Base-by-base conservation (phyloP, 2,797 vertebrate genomes). In the Sebastolobus alascanus region DNA sequence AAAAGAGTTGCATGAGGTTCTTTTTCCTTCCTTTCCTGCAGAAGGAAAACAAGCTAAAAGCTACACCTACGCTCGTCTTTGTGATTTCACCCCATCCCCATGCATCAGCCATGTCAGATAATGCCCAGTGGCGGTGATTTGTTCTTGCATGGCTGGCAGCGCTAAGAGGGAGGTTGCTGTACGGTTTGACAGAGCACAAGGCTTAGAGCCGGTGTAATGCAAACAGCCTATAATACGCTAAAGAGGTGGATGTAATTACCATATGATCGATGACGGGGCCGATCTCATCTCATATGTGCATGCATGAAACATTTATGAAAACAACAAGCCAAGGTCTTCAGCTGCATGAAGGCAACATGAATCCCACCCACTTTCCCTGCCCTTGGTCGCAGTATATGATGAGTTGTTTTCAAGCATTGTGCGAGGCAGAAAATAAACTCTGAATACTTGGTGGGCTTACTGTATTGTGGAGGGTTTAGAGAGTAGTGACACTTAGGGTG, bases 31-130 rank as follows among this genome's bases (percentile, higher is more conserved):
- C 58, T 63, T 77, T 61, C 50, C 37, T 20, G 43, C 70, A 65
- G 46, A 56, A 63, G 75, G 43, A 71, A 90, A 88, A 85, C 70
- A 79, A 87, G 79, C 73, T 75, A 86, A 89, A 89, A 85, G 75
- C 91, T 87, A 90, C 91, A 90, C 91, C 91, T 90, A 91, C 87
- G 61, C 89, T 65, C 75, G 82, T 87, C 90, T 89, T 73, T 89
- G 84, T 82, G 80, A 92, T 92, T 90, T 90, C 79, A 80, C 73
- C 83, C 77, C 79, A 69, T 87, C 82, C 73, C 72, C 69, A 31
- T 83, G 71, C 72, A 79, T 89, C 80, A 86, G 84, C 73, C 68
- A 79, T 89, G 89, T 92, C 89, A 87, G 89, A 84, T 82, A 88
- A 89, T 75, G 84, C 87, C 87, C 84, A 11, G 25, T 88, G 90